A percentile compares a stretch with the other conserved stretches of the same genome.
phyloP scores from a whole-genome alignment of 2,888 invertebrate species.

The Meteorus colon region DNA sequence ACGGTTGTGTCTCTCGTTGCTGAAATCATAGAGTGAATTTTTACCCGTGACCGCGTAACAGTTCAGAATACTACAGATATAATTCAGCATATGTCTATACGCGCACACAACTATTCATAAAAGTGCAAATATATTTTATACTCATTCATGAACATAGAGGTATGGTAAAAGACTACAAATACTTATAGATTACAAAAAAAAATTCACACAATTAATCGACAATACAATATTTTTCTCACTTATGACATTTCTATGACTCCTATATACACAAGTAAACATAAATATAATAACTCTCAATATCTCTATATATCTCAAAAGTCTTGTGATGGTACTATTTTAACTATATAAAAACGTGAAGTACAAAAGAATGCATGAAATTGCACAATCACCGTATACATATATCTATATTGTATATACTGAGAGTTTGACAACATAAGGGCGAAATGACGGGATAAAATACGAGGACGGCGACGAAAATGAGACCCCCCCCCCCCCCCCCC shows the following conservation, averaged over 20 bases:
- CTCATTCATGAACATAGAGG: background rate
- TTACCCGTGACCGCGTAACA: constrained; percentile 49
- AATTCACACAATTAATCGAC: too few species aligned
- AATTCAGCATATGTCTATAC: constrained; percentile 26
- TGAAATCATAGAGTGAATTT: constrained; percentile 57
- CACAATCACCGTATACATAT: constrained; percentile 15
- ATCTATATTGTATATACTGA: background rate
- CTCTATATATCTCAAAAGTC: constrained; percentile 69
- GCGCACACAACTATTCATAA: background rate
- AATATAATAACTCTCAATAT: constrained; percentile 69
- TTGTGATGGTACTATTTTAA: constrained; percentile 60
- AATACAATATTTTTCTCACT: too few species aligned
- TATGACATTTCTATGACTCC: too few species aligned
- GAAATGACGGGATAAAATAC: constrained; percentile 42
- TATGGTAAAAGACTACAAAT: too few species aligned
- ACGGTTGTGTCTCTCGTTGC: constrained; percentile 53
- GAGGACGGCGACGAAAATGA: background rate
- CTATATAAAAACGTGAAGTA: constrained; percentile 42
- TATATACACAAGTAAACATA: constrained; percentile 36
- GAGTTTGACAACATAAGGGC: constrained; percentile 42
- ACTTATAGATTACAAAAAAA: too few species aligned
- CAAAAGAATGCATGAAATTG: constrained; percentile 32
- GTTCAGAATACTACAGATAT: constrained; percentile 42
- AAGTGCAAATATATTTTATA: background rate
- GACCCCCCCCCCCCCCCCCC: too few species aligned